phyloP scores from a whole-genome alignment of 2,797 vertebrate genomes.

The Vipera latastei region DNA sequence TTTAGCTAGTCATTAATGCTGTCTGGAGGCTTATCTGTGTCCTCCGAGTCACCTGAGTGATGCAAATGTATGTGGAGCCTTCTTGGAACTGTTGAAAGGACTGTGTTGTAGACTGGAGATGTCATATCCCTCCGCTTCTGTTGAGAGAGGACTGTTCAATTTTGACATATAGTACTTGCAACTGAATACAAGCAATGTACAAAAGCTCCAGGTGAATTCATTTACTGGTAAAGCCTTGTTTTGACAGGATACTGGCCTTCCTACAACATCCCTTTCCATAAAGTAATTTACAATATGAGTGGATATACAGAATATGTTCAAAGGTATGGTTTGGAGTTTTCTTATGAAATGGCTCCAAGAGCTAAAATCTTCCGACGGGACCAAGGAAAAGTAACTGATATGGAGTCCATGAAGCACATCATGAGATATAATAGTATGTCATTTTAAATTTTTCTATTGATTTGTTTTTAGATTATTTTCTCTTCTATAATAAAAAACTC shows the following conservation, averaged over 20 bases:
- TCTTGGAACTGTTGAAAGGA: no score
- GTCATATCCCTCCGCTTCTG: no score
- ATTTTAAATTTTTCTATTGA: background rate
- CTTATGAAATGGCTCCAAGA: constrained; percentile 85
- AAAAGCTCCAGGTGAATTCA: constrained; percentile 17
- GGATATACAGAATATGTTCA: constrained; percentile 78
- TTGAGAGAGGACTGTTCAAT: no score
- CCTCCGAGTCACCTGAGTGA: no score
- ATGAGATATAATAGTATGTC: constrained; percentile 93
- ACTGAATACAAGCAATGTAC: background rate
- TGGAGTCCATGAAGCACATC: constrained; percentile 83
- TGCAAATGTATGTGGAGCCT: no score
- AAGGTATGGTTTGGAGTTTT: constrained; percentile 82
- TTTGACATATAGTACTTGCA: no score
- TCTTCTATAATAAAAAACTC: background rate
- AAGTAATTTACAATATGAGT: constrained; percentile 83
- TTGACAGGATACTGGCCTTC: constrained; percentile 89
- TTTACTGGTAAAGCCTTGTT: constrained; percentile 25
- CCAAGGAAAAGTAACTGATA: constrained; percentile 78
- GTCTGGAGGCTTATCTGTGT: no score
- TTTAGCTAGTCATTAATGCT: no score
- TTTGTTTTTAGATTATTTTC: background rate
- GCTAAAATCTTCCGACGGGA: constrained; percentile 91
- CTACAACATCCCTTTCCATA: constrained; percentile 88
- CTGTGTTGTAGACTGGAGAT: no score